Evolutionary conservation across 37 sponge, comb jelly and placozoan species (phyloP), one percentile per base, ranked within the genome.

Genomic region (Ephydatia muelleri): DNA sequence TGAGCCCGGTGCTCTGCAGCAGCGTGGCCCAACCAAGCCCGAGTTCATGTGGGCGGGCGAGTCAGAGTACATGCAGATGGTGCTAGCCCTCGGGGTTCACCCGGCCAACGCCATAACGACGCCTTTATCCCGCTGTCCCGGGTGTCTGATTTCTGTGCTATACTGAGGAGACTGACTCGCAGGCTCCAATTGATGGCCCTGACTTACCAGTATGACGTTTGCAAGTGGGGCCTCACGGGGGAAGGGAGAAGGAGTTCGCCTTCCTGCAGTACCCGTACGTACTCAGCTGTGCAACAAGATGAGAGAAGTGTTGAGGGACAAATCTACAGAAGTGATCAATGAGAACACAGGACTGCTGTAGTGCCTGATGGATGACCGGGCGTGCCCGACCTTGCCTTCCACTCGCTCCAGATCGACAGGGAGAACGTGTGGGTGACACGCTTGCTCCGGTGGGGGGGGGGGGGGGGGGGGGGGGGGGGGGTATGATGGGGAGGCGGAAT

Each of bases 231-330:
- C 32, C n/a, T n/a, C n/a, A n/a, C n/a, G n/a, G 28, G 4, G 19
- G 31, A 0, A 69, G 73, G 2, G 83, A 79, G 26, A 73, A 32
- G 65, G 83, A 65, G 26, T 94, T 93, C 37, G 87, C 92, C 31
- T 97, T 97, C 79, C 68, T 94, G 38, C 75, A 90, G 49, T 84
- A 93, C 73, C 97, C 95, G 26, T 98, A 82, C 72, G 84, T 97
- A 13, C 82, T 98, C 38, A 83, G 49, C 19, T 86, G 95, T n/a
- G 89, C 73, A 94, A 90, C 80, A 98, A 96, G 49, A 88, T 92
- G 69, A 88, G 90, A 80, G 90, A 88, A 57, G 82, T 98, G 36
- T 79, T 79, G 30, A 88, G 68, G n/a, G 99, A 98, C 73, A 94
- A 92, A 49, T 87, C 67, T 34, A 91, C 37, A 79, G 81, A 35